Evolutionary conservation across 2,888 invertebrate genomes (phyloP).

Genomic region (Ophioninae sp.): DNA sequence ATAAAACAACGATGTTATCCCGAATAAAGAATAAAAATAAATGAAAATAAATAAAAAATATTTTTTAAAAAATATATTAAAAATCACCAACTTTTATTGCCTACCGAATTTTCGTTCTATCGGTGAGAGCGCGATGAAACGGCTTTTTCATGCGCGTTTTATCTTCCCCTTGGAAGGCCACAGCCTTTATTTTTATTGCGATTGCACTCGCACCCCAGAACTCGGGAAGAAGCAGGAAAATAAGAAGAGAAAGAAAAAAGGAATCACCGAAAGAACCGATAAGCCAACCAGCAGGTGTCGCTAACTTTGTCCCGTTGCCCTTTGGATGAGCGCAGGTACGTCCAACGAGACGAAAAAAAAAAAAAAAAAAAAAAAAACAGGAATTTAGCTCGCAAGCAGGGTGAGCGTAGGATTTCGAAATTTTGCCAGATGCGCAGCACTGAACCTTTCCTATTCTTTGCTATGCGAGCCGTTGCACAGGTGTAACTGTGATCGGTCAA

Average conservation of each 20-base stretch:
- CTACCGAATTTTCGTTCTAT: slow-evolving; percentile 19
- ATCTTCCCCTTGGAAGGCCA: slow-evolving; percentile 7
- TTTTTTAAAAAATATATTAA: no score
- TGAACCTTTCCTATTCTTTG: slow-evolving; percentile 19
- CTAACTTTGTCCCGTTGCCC: slow-evolving; percentile 3
- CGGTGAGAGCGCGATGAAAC: slow-evolving; percentile 18
- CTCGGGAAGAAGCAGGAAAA: slow-evolving; percentile 5
- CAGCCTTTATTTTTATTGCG: slow-evolving; percentile 31
- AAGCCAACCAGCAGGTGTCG: slow-evolving; percentile 51
- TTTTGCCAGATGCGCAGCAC: slow-evolving; percentile 48
- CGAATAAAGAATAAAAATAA: slow-evolving; percentile 1
- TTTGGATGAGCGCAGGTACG: slow-evolving; percentile 9
- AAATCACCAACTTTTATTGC: slow-evolving; percentile 8
- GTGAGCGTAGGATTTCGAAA: slow-evolving; percentile 46
- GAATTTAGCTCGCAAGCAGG: slow-evolving; percentile 32
- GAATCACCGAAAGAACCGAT: slow-evolving; percentile 22
- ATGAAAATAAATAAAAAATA: no score
- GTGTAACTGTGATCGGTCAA: slow-evolving; percentile 48
- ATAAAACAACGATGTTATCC: background rate
- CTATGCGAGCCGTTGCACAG: slow-evolving; percentile 36
- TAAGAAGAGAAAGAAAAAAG: background rate
- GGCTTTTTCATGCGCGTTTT: slow-evolving; percentile 40
- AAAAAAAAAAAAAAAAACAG: slow-evolving; percentile 23
- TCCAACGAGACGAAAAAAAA: background rate
- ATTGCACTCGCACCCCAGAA: slow-evolving; percentile 7